Percentiles rank a stretch among this genome's conserved stretches.
phyloP scores from a whole-genome alignment of 2,113 vertebrate genomes.

The Hymenochirus boettgeri region DNA sequence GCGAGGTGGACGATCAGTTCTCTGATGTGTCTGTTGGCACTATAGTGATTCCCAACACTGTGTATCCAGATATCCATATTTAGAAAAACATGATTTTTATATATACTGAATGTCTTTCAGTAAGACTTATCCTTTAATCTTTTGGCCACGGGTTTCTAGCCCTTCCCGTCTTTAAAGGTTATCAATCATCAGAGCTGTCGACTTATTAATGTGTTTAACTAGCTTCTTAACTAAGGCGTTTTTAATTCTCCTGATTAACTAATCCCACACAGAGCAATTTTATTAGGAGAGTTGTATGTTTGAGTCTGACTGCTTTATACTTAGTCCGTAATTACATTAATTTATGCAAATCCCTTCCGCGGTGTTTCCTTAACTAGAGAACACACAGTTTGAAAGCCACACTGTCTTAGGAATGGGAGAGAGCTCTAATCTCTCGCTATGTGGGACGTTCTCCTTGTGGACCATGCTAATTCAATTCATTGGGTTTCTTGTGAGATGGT shows the following conservation, averaged over 20 bases:
- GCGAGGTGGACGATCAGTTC: background rate
- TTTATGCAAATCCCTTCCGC: constrained; percentile 30
- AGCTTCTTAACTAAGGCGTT: constrained; percentile 26
- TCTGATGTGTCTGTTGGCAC: background rate
- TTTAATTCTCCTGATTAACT: constrained; percentile 34
- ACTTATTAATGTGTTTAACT: constrained; percentile 1
- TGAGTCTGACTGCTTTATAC: constrained; percentile 21
- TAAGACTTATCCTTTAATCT: background rate
- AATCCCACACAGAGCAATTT: constrained; percentile 29
- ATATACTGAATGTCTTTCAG: background rate
- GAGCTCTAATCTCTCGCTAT: background rate
- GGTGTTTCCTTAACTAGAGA: background rate
- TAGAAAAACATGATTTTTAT: background rate
- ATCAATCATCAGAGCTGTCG: constrained; percentile 22
- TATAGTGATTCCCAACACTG: background rate
- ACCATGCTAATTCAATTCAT: background rate
- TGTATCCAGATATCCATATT: background rate
- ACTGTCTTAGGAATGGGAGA: background rate
- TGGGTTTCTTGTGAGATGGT: background rate
- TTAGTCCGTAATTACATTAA: constrained; percentile 38
- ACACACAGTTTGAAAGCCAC: constrained; percentile 5
- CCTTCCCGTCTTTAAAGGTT: background rate
- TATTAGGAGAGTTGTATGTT: constrained; percentile 20
- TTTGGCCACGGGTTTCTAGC: background rate
- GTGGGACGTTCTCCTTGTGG: background rate